phyloP scores from a whole-genome alignment of 2,113 vertebrate genomes.

The Naja naja region DNA sequence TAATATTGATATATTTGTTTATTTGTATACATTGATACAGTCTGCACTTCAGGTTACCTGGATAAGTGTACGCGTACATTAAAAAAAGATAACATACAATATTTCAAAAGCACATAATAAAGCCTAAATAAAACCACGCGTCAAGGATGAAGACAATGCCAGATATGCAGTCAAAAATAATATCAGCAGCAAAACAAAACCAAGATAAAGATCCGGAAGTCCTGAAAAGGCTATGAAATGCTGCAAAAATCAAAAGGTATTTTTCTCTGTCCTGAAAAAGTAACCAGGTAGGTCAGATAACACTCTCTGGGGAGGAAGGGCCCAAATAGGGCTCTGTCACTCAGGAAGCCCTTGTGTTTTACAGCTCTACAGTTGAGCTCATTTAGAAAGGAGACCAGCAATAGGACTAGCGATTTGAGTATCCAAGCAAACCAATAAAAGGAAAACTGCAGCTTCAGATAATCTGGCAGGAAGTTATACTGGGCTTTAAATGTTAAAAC shows the following conservation, averaged over 20 bases:
- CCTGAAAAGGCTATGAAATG: background rate
- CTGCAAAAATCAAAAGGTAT: background rate
- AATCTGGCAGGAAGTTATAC: background rate
- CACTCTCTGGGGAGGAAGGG: background rate
- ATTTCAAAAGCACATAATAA: background rate
- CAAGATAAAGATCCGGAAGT: background rate
- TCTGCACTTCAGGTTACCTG: background rate
- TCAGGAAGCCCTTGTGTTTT: background rate
- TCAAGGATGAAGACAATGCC: background rate
- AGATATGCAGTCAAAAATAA: background rate
- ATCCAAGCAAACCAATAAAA: background rate
- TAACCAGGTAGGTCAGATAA: background rate
- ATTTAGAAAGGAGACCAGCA: background rate
- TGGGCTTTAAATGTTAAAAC: background rate
- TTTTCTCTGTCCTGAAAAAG: background rate
- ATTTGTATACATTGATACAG: background rate
- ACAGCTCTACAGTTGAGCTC: background rate
- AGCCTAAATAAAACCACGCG: background rate
- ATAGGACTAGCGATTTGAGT: background rate
- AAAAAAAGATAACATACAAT: background rate
- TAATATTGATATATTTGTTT: background rate
- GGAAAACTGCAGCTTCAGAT: background rate
- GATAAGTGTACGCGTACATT: background rate
- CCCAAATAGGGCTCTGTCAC: background rate
- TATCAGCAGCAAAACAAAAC: background rate